Evolutionary conservation across 2,113 vertebrate species (phyloP).

Genomic region (Podiceps cristatus): DNA sequence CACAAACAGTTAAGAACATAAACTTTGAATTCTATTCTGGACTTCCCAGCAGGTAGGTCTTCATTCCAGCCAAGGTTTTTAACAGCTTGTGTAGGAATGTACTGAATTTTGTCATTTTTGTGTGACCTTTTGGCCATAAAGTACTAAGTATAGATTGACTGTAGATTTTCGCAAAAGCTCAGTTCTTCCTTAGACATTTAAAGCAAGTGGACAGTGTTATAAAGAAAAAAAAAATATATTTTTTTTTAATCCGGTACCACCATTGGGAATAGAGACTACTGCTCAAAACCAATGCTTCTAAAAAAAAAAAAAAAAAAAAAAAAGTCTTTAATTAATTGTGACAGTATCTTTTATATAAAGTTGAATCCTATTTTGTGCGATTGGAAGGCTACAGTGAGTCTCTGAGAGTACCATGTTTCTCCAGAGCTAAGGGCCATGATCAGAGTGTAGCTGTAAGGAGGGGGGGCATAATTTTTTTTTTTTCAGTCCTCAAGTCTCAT

Average conservation of each 20-base stretch:
- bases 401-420: neutral
- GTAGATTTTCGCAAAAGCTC: neutral
- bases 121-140: neutral
- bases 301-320: neutral
- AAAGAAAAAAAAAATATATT: neutral
- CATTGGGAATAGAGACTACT: neutral
- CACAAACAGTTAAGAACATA: neutral
- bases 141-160: neutral
- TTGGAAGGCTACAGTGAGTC: neutral
- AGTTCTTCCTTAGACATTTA: neutral
- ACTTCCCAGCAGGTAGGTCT: neutral
- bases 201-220: neutral
- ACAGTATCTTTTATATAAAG: neutral
- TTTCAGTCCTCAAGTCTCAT: neutral
- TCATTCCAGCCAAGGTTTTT: neutral
- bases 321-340: neutral
- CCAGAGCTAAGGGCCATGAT: fast-evolving
- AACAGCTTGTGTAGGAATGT: neutral
- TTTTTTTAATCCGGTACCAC: neutral
- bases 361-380: neutral
- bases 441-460: neutral
- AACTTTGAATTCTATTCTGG: neutral
- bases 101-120: neutral
- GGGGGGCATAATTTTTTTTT: neutral
- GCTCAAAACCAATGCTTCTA: neutral